Base-by-base conservation (phyloP, 2,797 vertebrate species). In the Aplochiton taeniatus region DNA sequence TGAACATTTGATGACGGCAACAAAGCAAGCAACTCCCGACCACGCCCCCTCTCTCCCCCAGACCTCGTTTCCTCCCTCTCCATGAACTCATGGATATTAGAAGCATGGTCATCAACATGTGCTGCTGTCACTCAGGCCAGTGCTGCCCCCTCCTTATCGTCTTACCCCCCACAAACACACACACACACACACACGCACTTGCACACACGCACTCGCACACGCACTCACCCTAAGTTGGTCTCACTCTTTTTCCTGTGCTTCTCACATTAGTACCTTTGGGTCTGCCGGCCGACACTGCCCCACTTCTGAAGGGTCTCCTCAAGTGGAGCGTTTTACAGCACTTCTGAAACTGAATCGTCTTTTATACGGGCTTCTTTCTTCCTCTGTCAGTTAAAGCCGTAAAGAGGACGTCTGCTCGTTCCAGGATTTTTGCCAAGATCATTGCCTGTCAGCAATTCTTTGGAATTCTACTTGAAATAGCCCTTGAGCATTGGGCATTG, bases 111-210 rank as follows among this genome's bases (percentile, higher is more conserved):
- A 81, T 74, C 68, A 85, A 65, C 92, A 93, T 80, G 80, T 93
- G 92, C 82, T 85, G 84, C 90, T 92, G 92, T 93, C 92, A 91
- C 73, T 93, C 92, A 93, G 42, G 61, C 59, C 53, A 59, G 70
- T 80, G 73, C 66, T 73, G 70, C 63, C 84, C 84, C 83, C 77
- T 75, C 77, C 87, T 79, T 90, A 89, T 92, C 87, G 81, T 87
- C 88, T 91, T 91, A 90, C 90, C 83, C 88, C 85, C 31, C 31
- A 2, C 31, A 31, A 31, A 31, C 2, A 31, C 2, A 31, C 2
- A 31, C 31, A 31, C 6, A 31, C 31, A 31, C 31, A 31, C 31
- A 31, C n/a, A n/a, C n/a, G n/a, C n/a, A n/a, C n/a, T n/a, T n/a
- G n/a, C 31, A 2, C 31, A 31, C 2, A 31, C 2, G 6, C 2